Conservation (phyloP, 2,888 invertebrate species). For the Sesamia inferens region DNA sequence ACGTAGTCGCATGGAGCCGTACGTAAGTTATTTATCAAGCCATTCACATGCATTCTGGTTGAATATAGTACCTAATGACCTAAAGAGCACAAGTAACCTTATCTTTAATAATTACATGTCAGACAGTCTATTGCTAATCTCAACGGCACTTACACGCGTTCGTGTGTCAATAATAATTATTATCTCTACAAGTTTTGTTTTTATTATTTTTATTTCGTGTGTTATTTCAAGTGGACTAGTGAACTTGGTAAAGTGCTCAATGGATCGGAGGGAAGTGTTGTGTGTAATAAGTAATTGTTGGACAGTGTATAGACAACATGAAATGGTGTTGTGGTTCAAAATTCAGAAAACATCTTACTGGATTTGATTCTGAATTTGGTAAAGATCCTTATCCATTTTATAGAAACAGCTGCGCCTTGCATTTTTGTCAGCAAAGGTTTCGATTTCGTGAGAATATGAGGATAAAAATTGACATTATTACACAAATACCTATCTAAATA, state of each 20-base stretch:
- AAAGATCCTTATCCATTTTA: neutral
- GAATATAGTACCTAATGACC: conserved; percentile 52
- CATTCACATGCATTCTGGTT: conserved; percentile 64
- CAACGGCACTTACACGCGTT: conserved; percentile 45
- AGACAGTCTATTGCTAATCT: conserved; percentile 54
- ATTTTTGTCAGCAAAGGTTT: too few species aligned
- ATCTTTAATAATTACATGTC: conserved; percentile 40
- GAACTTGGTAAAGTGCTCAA: conserved; percentile 11
- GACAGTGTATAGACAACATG: conserved; percentile 31
- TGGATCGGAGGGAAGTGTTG: conserved; percentile 13
- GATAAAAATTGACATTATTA: too few species aligned
- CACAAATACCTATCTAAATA: too few species aligned
- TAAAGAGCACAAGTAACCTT: conserved; percentile 27
- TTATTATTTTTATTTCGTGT: conserved; percentile 10
- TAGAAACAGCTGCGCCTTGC: too few species aligned
- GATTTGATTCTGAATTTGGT: conserved; percentile 45
- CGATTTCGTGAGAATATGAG: too few species aligned
- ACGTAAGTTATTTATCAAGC: conserved; percentile 40
- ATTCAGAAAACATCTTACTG: conserved; percentile 31
- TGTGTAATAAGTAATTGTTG: conserved; percentile 11
- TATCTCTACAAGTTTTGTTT: conserved; percentile 17
- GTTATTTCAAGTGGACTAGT: conserved; percentile 7
- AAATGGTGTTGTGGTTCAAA: conserved; percentile 47
- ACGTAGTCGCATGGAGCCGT: neutral
- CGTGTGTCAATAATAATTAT: conserved; percentile 21